These are phyloP conservation scores for Noctua fimbriata DNA, from an alignment of 2,888 invertebrate genomes.

Conservation along the genomic window DNA sequence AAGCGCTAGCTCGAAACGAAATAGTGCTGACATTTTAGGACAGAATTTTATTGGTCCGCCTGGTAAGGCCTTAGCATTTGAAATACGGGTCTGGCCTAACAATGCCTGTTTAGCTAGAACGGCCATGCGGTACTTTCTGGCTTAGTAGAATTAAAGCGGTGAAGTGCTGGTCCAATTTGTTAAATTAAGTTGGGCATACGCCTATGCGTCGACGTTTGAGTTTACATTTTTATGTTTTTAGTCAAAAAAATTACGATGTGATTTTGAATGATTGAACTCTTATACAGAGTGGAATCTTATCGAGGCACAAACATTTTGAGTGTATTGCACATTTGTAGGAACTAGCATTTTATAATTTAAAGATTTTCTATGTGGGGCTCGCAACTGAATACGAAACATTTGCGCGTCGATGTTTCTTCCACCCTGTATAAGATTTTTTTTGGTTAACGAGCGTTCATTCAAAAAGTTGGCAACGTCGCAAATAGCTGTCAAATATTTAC, in stretches of 20 bases:
- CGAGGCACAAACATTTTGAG: too few species aligned
- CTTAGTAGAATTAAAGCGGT: slow-evolving; percentile 34
- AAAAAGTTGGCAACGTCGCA: too few species aligned
- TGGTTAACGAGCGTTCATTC: too few species aligned
- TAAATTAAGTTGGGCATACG: slow-evolving; percentile 28
- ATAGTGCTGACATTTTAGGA: slow-evolving; percentile 65
- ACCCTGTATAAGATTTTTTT: background rate
- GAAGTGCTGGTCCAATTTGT: slow-evolving; percentile 29
- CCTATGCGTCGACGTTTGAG: background rate
- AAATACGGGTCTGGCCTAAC: slow-evolving; percentile 49
- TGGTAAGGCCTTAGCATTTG: slow-evolving; percentile 63
- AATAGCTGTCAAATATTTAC: too few species aligned
- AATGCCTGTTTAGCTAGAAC: slow-evolving; percentile 46
- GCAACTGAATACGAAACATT: background rate
- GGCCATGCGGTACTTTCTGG: slow-evolving; percentile 47
- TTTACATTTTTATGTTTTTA: background rate
- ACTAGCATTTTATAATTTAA: too few species aligned
- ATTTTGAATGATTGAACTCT: too few species aligned
- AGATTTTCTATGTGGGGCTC: background rate
- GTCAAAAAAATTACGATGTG: too few species aligned
- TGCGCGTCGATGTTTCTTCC: background rate
- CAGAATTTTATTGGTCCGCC: slow-evolving; percentile 60
- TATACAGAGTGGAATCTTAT: too few species aligned
- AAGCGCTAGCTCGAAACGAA: slow-evolving; percentile 40
- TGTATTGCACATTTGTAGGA: too few species aligned